A percentile compares a stretch with the other conserved stretches of the same genome.
phyloP scores from a whole-genome alignment of 2,113 vertebrate species.

The Jacana jacana region DNA sequence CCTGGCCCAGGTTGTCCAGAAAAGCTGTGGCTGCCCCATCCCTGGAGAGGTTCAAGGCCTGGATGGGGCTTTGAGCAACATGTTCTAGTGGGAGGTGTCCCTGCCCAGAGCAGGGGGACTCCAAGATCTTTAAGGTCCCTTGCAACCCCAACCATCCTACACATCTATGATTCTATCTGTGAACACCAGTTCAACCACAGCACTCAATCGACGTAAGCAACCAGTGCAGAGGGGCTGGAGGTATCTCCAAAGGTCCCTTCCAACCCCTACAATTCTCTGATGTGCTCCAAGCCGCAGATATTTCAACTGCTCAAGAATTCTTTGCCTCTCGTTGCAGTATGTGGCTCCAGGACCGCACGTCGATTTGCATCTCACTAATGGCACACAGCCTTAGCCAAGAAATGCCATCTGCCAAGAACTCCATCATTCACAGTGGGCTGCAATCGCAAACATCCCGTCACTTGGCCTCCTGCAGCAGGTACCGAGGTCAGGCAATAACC shows the following conservation, averaged over 20 bases:
- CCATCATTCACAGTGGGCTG: background rate
- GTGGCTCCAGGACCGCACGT: background rate
- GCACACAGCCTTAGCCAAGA: background rate
- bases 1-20: too few species aligned
- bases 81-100: too few species aligned
- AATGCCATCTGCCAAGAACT: background rate
- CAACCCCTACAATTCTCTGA: too few species aligned
- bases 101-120: too few species aligned
- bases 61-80: too few species aligned
- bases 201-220: rapidly evolving
- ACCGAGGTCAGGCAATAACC: background rate
- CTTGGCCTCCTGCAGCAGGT: background rate
- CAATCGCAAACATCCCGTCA: background rate
- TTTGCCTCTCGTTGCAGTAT: background rate
- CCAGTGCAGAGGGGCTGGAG: background rate
- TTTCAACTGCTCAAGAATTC: background rate
- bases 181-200: background rate
- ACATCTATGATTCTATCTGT: too few species aligned
- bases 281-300: background rate
- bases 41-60: too few species aligned
- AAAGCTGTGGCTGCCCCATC: too few species aligned
- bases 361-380: background rate
- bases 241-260: too few species aligned
- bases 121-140: too few species aligned
- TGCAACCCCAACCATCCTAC: too few species aligned